phyloP scores from a whole-genome alignment of 2,797 vertebrate genomes.

The Phrynocephalus forsythii region DNA sequence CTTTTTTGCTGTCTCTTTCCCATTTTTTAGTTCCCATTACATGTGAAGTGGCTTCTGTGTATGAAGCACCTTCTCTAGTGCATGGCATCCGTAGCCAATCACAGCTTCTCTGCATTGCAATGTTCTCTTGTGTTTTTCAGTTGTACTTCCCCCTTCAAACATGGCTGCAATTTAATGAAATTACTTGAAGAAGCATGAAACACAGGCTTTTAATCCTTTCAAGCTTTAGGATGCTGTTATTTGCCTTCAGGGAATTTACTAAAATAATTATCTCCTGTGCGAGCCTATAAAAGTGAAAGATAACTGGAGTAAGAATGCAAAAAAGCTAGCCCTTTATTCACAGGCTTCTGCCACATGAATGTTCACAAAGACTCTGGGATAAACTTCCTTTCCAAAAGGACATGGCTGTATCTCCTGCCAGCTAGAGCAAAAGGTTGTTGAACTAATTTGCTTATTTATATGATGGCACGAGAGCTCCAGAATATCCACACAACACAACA shows the following conservation, averaged over 20 bases:
- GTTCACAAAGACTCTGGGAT: background rate
- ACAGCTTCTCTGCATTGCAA: background rate
- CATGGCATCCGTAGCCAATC: background rate
- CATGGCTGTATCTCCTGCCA: background rate
- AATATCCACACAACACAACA: background rate
- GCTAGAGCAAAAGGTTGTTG: background rate
- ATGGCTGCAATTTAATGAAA: background rate
- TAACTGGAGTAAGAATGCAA: background rate
- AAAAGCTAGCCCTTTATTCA: background rate
- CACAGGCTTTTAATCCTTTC: background rate
- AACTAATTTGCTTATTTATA: background rate
- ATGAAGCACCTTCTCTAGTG: background rate
- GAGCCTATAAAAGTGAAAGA: background rate
- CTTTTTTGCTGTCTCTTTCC: background rate
- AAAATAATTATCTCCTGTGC: constrained; percentile 1
- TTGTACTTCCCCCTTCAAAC: background rate
- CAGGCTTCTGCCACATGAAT: constrained; percentile 6
- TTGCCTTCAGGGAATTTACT: background rate
- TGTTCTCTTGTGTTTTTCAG: background rate
- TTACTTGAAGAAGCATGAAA: background rate
- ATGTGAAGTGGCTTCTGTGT: background rate
- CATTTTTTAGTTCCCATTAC: background rate
- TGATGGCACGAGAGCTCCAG: background rate
- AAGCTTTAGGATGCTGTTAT: background rate
- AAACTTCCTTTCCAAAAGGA: background rate